Evolutionary conservation across 2,797 vertebrate genomes (phyloP).

Genomic region (Sebastes trivittatus): DNA sequence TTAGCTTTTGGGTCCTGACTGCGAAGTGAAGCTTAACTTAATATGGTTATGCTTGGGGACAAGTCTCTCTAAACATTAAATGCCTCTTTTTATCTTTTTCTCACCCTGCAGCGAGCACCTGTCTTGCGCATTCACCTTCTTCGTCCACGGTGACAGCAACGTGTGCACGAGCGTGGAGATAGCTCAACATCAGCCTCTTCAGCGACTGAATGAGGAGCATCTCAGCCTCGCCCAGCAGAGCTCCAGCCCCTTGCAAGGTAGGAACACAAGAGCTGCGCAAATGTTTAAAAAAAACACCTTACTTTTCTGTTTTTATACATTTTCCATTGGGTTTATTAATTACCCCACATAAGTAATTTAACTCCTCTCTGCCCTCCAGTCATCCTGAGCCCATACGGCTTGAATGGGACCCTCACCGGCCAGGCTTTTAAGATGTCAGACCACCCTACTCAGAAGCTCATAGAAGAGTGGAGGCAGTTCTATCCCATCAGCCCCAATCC

Average conservation of each 20-base stretch:
- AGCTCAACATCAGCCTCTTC: constrained; percentile 93
- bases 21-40: background rate
- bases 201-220: constrained; percentile 95
- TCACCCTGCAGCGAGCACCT: constrained; percentile 90
- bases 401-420: constrained; percentile 97
- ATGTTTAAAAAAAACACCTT: background rate
- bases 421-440: constrained; percentile 99
- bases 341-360: background rate
- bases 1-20: background rate
- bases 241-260: constrained; percentile 96
- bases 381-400: constrained; percentile 96
- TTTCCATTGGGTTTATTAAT: background rate
- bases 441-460: constrained; percentile 97
- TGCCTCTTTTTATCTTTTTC: constrained; percentile 3
- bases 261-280: background rate
- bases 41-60: background rate
- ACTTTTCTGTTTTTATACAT: background rate
- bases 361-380: constrained; percentile 76
- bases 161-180: constrained; percentile 99
- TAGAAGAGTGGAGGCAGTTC: constrained; percentile 99
- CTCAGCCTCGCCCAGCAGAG: constrained; percentile 96
- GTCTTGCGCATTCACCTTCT: constrained; percentile 98
- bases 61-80: background rate
- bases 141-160: constrained; percentile 98
- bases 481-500: constrained; percentile 94